Base-by-base conservation (phyloP, 2,888 invertebrate genomes). In the Lapara coniferarum region DNA sequence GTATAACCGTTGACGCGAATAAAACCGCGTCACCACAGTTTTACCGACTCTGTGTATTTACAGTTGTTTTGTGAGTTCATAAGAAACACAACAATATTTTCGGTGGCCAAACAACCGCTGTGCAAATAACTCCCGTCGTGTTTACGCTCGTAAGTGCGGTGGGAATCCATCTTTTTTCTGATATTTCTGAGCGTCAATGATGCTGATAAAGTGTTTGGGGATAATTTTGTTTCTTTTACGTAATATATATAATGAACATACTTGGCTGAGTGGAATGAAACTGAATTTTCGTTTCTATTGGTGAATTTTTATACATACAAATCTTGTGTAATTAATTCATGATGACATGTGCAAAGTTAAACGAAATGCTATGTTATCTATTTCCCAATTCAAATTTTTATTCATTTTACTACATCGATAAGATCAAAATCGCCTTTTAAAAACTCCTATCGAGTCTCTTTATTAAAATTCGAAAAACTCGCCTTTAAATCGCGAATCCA, bases 81-180 rank as follows among this genome's bases (percentile, higher is more conserved):
- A 70, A 75, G 70, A 77, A 78, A 67, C 75, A 77, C 73, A 76
- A 78, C 71, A 78, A 77, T 82, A 79, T 80, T 78, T 78, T 72
- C 77, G 75, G 78, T 80, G 72, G 69, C 68, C 14, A 73, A 73
- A 75, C 74, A 77, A 72, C 73, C 73, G 69, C 72, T 63, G 68
- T 44, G 67, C 68, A 71, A 71, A 70, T 67, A 68, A 67, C 71
- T 69, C 51, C 66, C 52, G 66, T 66, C 44, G 58, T 69, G 68
- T 74, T 72, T 72, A 70, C 72, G 25, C 69, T 70, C 49, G 66
- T 71, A 70, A 72, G 72, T 74, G 72, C 14, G 25, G 57, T 46
- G 19, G 56, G n/a, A 63, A 46, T 63, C 19, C 25, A 52, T 53
- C 14, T 44, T 63, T 52, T 63, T 68, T 63, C 51, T 63, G 58